phyloP scores from a whole-genome alignment of 2,888 invertebrate species.

The Dryococelus australis region DNA sequence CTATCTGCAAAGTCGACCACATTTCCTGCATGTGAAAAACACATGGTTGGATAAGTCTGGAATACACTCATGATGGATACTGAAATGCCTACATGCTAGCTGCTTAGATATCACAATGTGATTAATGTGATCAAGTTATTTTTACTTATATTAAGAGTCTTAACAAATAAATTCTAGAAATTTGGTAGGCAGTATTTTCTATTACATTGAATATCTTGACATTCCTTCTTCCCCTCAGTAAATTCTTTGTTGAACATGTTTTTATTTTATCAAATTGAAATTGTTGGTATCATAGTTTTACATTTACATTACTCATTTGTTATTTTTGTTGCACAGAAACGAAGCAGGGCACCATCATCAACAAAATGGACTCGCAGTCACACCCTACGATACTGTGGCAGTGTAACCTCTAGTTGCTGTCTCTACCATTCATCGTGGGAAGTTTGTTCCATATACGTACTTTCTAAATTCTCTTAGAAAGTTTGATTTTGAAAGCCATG shows the following conservation, averaged over 20 bases:
- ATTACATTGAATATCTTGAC: background rate
- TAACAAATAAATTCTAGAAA: no score
- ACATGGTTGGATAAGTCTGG: no score
- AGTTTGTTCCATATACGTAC: conserved; percentile 10
- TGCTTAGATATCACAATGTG: no score
- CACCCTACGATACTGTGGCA: conserved; percentile 99
- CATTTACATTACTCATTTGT: background rate
- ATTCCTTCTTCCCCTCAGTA: background rate
- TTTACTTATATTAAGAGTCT: no score
- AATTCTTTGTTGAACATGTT: background rate
- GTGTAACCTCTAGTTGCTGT: conserved; percentile 82
- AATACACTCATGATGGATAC: no score
- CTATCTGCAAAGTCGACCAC: no score
- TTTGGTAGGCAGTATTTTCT: background rate
- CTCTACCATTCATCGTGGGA: conserved; percentile 18
- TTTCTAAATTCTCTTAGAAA: conserved; percentile 25
- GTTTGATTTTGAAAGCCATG: conserved; percentile 20
- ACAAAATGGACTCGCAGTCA: conserved; percentile 84
- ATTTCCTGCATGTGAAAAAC: no score
- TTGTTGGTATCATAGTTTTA: background rate
- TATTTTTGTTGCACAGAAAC: conserved; percentile 69
- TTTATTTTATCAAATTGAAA: background rate
- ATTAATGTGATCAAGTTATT: no score
- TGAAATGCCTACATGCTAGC: no score
- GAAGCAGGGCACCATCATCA: conserved; percentile 85